phyloP scores from a whole-genome alignment of 2,797 vertebrate genomes.

The Poeciliopsis gracilis region DNA sequence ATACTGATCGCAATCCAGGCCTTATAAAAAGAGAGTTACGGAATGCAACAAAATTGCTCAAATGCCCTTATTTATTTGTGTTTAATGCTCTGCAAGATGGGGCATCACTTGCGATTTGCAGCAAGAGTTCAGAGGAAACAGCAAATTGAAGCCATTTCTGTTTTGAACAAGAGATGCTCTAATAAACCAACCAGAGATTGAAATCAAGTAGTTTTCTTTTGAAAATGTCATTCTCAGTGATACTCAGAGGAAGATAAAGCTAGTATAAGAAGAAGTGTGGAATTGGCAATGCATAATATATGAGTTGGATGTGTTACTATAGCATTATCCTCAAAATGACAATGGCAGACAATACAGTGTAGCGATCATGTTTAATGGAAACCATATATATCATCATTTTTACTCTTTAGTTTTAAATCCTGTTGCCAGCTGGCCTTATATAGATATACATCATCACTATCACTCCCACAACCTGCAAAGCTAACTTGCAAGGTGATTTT shows the following conservation, averaged over 20 bases:
- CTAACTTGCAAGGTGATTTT: background rate
- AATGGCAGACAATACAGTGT: background rate
- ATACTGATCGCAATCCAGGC: constrained; percentile 32
- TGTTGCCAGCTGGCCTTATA: background rate
- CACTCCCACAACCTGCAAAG: background rate
- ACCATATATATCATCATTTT: no score
- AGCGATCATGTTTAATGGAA: background rate
- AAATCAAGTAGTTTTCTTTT: background rate
- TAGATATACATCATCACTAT: background rate
- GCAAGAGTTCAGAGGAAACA: constrained; percentile 23
- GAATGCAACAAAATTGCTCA: constrained; percentile 17
- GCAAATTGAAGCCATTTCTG: background rate
- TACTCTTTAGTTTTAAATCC: background rate
- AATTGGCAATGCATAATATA: background rate
- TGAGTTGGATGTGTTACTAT: background rate
- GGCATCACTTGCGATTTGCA: constrained; percentile 18
- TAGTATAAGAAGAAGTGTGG: background rate
- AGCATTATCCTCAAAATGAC: background rate
- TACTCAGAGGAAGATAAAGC: background rate
- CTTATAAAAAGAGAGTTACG: constrained; percentile 14
- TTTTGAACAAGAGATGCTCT: background rate
- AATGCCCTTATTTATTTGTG: constrained; percentile 23
- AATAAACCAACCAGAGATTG: background rate
- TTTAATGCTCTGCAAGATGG: constrained; percentile 26
- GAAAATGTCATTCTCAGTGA: background rate